phyloP scores from a whole-genome alignment of 2,113 vertebrate genomes.

The Ascaphus truei region DNA sequence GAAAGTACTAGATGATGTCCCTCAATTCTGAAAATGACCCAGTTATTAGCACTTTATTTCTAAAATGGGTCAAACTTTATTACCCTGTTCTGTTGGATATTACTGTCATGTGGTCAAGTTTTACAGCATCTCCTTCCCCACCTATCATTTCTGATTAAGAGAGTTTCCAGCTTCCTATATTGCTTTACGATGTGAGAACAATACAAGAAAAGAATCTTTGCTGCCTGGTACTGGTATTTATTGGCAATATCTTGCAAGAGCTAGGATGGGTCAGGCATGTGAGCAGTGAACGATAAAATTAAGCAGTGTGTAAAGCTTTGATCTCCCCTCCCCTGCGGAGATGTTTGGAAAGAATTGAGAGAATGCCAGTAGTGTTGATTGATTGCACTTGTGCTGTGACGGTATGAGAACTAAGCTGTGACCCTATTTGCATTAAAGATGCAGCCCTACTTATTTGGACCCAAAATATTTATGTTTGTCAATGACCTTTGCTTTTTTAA shows the following conservation, averaged over 20 bases:
- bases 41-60: too few species aligned
- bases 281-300: background rate
- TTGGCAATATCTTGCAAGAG: background rate
- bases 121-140: too few species aligned
- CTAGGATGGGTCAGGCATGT: background rate
- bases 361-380: conserved; percentile 8
- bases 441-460: background rate
- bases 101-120: too few species aligned
- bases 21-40: too few species aligned
- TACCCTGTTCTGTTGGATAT: too few species aligned
- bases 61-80: too few species aligned
- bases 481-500: background rate
- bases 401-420: background rate
- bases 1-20: too few species aligned
- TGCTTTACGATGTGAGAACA: background rate
- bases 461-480: background rate
- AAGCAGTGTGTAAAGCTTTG: background rate
- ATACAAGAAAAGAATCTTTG: background rate
- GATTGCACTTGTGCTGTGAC: background rate
- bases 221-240: conserved; percentile 1
- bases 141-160: background rate
- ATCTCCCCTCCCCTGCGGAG: conserved; percentile 36
- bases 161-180: background rate
- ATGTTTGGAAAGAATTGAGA: too few species aligned
- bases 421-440: conserved; percentile 12